These are phyloP conservation scores for Menidia beryllina DNA, from an alignment of 2,113 vertebrate species.

Conservation along the genomic window DNA sequence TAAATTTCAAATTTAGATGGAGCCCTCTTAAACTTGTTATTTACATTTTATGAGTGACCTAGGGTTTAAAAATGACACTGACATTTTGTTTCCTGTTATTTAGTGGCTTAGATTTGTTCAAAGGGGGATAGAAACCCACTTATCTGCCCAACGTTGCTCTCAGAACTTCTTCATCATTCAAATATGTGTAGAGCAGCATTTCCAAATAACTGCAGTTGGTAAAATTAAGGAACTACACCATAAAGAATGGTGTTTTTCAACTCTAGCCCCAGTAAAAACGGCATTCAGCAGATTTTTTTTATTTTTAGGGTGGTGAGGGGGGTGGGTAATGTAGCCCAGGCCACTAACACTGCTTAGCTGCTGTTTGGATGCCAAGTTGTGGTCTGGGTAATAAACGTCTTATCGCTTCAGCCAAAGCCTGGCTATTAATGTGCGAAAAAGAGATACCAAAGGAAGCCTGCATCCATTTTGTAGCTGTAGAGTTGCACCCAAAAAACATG, in stretches of 20 bases:
- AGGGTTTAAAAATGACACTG: slow-evolving; percentile 10
- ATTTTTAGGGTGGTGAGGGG: too few species aligned
- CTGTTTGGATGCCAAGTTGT: slow-evolving; percentile 10
- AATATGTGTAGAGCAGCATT: background rate
- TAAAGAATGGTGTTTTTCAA: slow-evolving; percentile 11
- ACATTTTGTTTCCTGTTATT: slow-evolving; percentile 16
- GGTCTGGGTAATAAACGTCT: slow-evolving; percentile 34
- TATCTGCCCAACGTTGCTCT: background rate
- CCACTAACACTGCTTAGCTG: background rate
- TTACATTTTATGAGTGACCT: background rate
- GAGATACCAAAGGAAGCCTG: slow-evolving; percentile 9
- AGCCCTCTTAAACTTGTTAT: background rate
- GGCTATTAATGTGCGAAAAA: slow-evolving; percentile 17
- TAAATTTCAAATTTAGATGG: background rate
- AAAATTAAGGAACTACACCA: slow-evolving; percentile 5
- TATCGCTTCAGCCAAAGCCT: slow-evolving; percentile 24
- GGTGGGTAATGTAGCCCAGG: background rate
- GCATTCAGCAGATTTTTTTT: background rate
- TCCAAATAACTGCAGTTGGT: background rate
- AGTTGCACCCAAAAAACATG: background rate
- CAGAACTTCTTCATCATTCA: background rate
- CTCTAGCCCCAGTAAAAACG: background rate
- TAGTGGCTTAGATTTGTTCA: slow-evolving; percentile 2
- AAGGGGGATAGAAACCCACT: background rate
- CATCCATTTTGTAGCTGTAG: background rate